A percentile compares a stretch with the other conserved stretches of the same genome.
These are phyloP conservation scores for Pygmarrhopalites habei DNA, from an alignment of 1,140 invertebrate genomes.

Conservation along the genomic window DNA sequence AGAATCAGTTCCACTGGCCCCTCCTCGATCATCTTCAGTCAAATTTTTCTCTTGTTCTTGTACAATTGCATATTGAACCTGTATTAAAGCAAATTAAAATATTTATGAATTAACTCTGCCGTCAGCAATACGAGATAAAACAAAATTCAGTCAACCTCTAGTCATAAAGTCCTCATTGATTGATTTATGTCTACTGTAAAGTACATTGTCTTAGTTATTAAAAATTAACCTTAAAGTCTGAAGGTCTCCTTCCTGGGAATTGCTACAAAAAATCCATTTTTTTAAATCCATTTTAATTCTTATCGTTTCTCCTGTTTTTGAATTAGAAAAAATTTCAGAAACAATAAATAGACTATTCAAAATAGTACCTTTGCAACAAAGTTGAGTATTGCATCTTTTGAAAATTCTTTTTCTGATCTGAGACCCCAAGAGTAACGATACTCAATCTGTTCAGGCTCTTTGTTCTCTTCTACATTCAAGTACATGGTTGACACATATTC, in stretches of 20 bases:
- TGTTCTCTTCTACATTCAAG: slow-evolving; percentile 12
- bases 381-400: slow-evolving; percentile 29
- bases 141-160: too few relatives aligned
- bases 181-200: too few relatives aligned
- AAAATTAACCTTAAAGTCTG: slow-evolving; percentile 18
- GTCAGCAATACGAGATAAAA: too few relatives aligned
- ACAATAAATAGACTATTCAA: too few relatives aligned
- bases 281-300: too few relatives aligned
- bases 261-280: not conserved
- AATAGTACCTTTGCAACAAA: slow-evolving; percentile 27
- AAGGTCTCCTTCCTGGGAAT: slow-evolving; percentile 14
- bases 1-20: too few relatives aligned
- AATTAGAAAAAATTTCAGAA: too few relatives aligned
- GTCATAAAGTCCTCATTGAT: too few relatives aligned
- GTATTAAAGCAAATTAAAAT: too few relatives aligned
- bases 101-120: too few relatives aligned
- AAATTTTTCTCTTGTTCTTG: slow-evolving; percentile 4
- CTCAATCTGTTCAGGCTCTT: slow-evolving; percentile 12
- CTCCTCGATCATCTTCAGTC: not conserved
- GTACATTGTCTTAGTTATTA: too few relatives aligned
- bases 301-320: too few relatives aligned
- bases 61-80: slow-evolving; percentile 12
- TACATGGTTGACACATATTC: slow-evolving; percentile 30
- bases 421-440: slow-evolving; percentile 31
- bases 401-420: slow-evolving; percentile 31